Base-by-base conservation (phyloP, 1,140 invertebrate species). In the Octopus bimaculoides region DNA sequence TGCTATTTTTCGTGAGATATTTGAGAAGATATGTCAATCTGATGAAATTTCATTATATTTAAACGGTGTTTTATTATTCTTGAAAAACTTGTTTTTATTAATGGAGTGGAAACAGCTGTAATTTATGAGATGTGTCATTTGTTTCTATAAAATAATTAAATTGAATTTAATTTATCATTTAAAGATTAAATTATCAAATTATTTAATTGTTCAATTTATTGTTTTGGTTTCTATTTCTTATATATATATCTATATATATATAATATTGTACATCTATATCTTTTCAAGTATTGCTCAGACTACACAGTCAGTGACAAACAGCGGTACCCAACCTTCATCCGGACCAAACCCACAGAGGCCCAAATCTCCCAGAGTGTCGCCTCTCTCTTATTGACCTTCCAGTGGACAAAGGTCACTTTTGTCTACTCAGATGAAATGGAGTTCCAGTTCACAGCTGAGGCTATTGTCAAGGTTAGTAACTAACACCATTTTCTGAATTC, bases 341-440 rank as follows among this genome's bases (percentile, higher is more conserved):
- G 97, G 86, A 97, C 97, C 17, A 96, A 97, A 89, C 97, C 97
- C 52, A 96, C 96, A 17, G 95, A 97, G 86, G 96, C 94, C 61
- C 96, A 96, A 93, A 96, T 98, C 56, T 96, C 96, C 61, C 97
- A 97, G 90, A 98, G 96, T 66, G 94, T 98, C 76, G 94, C 98
- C 86, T 93, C 96, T 0, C 91, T 98, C 75, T 90, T 99, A 79
- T 92, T 93, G 56, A 95, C 97, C 90, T 97, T 96, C 89, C 93
- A 94, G 82, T 99, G 97, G 97, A 93, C 94, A 79, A 97, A 96
- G 89, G 98, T 99, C 89, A 94, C 95, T 10, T 96, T 99, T 80
- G 92, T 99, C 20, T 94, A 95, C 82, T 96, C 80, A 10, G 79
- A 81, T 10, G 78, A 80, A 20, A 69, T 79, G 12, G 81, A 83